These are phyloP conservation scores for Siphonodentalium dalli DNA, from an alignment of 2,888 invertebrate genomes.

Conservation along the genomic window DNA sequence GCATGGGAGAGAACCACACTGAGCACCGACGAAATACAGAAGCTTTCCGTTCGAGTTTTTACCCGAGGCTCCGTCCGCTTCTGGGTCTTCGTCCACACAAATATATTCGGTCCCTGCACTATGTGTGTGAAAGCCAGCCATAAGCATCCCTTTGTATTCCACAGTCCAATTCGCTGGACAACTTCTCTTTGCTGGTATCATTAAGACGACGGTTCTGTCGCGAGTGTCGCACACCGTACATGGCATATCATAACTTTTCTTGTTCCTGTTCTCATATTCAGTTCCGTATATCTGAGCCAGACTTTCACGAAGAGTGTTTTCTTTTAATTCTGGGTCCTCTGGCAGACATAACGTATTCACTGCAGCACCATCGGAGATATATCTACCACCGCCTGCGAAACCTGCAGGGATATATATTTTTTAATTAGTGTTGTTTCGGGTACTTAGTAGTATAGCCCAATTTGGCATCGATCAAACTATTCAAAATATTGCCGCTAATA, in stretches of 20 bases:
- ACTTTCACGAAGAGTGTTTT: background rate
- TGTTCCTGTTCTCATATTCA: constrained; percentile 6
- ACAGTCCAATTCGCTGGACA: constrained; percentile 34
- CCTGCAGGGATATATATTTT: too few species aligned
- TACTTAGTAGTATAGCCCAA: too few species aligned
- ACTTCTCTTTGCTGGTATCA: constrained; percentile 20
- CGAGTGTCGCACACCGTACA: constrained; percentile 17
- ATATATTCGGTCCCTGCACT: constrained; percentile 13
- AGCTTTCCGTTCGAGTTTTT: constrained; percentile 23
- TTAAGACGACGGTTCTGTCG: background rate
- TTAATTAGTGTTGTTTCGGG: too few species aligned
- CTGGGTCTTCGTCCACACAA: constrained; percentile 32
- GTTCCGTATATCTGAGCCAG: constrained; percentile 17
- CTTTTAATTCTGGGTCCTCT: constrained; percentile 16
- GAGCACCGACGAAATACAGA: constrained; percentile 28
- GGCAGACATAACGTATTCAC: constrained; percentile 20
- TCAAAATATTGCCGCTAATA: too few species aligned
- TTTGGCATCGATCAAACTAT: too few species aligned
- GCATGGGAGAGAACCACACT: constrained; percentile 38
- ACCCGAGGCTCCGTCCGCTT: constrained; percentile 13
- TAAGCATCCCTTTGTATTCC: constrained; percentile 36
- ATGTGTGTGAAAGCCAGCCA: constrained; percentile 22
- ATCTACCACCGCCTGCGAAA: constrained; percentile 15
- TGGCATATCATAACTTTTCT: constrained; percentile 10
- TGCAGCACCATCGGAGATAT: constrained; percentile 6